A percentile compares a stretch with the other conserved stretches of the same genome.
These are phyloP conservation scores for Agrotis clavis DNA, from an alignment of 2,888 invertebrate genomes.

Conservation along the genomic window DNA sequence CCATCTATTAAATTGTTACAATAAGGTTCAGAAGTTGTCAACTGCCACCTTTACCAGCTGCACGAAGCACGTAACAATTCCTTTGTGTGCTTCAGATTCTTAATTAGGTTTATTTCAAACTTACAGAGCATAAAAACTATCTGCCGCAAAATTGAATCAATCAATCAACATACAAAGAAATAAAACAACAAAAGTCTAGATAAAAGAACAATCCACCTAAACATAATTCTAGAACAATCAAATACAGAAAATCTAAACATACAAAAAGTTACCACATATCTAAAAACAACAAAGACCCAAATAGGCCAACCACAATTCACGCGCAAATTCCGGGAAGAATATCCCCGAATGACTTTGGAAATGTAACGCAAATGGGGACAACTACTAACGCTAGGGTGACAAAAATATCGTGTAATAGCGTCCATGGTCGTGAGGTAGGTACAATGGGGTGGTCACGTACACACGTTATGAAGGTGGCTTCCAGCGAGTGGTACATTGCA, in stretches of 20 bases:
- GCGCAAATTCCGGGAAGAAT: conserved; percentile 42
- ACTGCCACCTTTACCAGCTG: too few species aligned
- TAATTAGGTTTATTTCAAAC: too few species aligned
- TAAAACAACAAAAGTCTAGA: background rate
- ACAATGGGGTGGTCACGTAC: conserved; percentile 69
- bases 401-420: conserved; percentile 65
- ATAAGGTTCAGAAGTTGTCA: too few species aligned
- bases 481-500: conserved; percentile 64
- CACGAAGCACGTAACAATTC: too few species aligned
- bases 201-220: background rate
- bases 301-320: conserved; percentile 50
- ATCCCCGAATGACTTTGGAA: conserved; percentile 48
- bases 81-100: too few species aligned
- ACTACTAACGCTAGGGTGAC: conserved; percentile 59
- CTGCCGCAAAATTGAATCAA: background rate
- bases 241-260: background rate
- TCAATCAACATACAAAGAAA: background rate
- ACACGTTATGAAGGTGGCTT: conserved; percentile 68
- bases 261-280: background rate
- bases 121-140: background rate
- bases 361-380: conserved; percentile 61
- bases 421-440: conserved; percentile 55
- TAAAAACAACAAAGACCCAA: conserved; percentile 16
- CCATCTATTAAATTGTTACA: too few species aligned
- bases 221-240: conserved; percentile 1